These are phyloP conservation scores for Stichodactyla helianthus DNA, from an alignment of 64 coral and sea anemone genomes.

Conservation along the genomic window DNA sequence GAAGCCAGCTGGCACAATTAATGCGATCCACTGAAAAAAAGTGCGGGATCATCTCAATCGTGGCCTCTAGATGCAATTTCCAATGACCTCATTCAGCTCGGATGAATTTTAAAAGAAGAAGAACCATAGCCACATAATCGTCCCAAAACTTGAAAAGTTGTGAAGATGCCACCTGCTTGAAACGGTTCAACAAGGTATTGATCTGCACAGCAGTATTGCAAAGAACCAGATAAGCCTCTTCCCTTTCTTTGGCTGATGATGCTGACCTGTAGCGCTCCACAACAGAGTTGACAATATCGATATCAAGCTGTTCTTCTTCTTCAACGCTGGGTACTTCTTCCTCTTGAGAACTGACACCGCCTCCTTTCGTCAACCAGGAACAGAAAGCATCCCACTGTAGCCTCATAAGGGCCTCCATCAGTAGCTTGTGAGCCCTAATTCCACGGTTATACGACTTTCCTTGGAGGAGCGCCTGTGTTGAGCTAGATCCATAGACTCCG, in stretches of 20 bases:
- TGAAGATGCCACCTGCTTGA: neutral
- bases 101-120: constrained; percentile 1
- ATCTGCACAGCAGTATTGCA: neutral
- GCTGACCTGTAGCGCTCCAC: constrained; percentile 6
- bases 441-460: constrained; percentile 15
- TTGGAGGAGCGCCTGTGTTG: neutral
- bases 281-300: constrained; percentile 15
- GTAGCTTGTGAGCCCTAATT: constrained; percentile 29
- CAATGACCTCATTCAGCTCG: too few relatives aligned
- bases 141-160: constrained; percentile 26
- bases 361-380: neutral
- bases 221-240: constrained; percentile 24
- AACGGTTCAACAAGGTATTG: neutral
- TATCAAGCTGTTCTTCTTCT: neutral
- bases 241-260: constrained; percentile 7
- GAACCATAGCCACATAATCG: constrained; percentile 18
- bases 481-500: neutral
- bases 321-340: neutral
- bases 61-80: constrained; percentile 4
- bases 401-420: constrained; percentile 37
- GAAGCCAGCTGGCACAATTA: constrained; percentile 16
- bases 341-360: neutral
- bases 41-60: constrained; percentile 29
- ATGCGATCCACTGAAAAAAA: constrained; percentile 25
- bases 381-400: constrained; percentile 26